phyloP scores from a whole-genome alignment of 2,888 invertebrate species.

The Resseliella maxima region DNA sequence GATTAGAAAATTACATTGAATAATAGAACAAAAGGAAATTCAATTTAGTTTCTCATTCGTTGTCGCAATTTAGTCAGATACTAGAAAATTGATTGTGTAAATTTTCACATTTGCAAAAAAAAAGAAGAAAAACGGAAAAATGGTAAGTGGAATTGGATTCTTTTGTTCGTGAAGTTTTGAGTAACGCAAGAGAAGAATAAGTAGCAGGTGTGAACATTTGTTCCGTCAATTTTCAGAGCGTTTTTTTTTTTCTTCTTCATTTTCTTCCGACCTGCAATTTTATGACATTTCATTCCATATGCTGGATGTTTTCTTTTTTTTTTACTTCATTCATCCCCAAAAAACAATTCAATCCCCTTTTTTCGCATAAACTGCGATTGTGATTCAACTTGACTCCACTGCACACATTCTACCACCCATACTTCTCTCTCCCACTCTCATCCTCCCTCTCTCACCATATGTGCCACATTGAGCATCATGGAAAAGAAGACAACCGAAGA shows the following conservation, averaged over 20 bases:
- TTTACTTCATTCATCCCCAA: background rate
- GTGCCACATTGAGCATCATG: background rate
- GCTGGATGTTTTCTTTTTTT: constrained; percentile 13
- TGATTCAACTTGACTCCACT: constrained; percentile 28
- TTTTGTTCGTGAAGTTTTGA: constrained; percentile 48
- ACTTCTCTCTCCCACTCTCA: background rate
- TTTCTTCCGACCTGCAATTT: constrained; percentile 14
- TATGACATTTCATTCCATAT: constrained; percentile 53
- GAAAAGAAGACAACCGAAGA: background rate
- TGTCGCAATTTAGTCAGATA: background rate
- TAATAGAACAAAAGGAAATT: constrained; percentile 4
- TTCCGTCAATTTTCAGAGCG: constrained; percentile 31
- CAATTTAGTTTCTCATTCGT: constrained; percentile 41
- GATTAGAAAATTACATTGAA: constrained; percentile 7
- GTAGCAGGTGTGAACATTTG: constrained; percentile 48
- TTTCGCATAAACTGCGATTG: constrained; percentile 42
- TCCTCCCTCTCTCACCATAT: background rate
- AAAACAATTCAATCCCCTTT: constrained; percentile 49
- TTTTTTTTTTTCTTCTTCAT: background rate
- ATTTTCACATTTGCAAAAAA: background rate
- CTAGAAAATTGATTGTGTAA: constrained; percentile 25
- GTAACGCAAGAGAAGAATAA: background rate
- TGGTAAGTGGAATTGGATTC: background rate
- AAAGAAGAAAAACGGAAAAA: constrained; percentile 6
- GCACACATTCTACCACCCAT: background rate